Evolutionary conservation across 2,888 invertebrate species (phyloP), one percentile per base, ranked within the genome.

Genomic region (Escarpia spicata): DNA sequence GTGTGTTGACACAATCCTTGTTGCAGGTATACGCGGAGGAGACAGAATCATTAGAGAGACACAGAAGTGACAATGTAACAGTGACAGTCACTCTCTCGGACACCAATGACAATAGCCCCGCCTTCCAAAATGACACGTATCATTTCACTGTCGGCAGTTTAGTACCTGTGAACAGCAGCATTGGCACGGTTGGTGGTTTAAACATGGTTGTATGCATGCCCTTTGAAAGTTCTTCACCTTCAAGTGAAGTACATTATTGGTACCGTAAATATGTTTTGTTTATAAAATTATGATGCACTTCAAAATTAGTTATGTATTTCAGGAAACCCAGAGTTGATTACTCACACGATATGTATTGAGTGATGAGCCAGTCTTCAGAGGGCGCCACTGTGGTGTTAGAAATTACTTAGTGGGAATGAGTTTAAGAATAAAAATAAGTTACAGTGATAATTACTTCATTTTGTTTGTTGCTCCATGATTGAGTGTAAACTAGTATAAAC

Each of bases 21-120:
- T 75, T 26, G 26, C 31, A 93, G 93, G 93, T 93, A 10, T 93
- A 92, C 92, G 93, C 93, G 3, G 92, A 92, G 92, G 93, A 93
- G 90, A 92, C 92, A 45, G 45, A 75, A n/a, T 93, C 93, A 44
- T 8, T 58, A 3, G 93, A 93, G 93, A 43, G 91, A n/a, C 91
- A 90, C 52, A 43, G 91, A 37, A 93, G 93, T 92, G 92, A 93
- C 92, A 92, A 92, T 12, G 92, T 92, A 10, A 91, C 89, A 37
- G 92, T 93, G 43, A 90, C 90, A 37, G 91, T 93, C 4, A 92
- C 43, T 15, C 93, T 93, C 60, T 45, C 91, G 6, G 93, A 93
- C 90, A 90, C 43, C 92, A 93, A 93, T 90, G 93, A 93, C 92
- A 93, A 93, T 92, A 92, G 90, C 9, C 93, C 93, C 6, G 60